A percentile compares a stretch with the other conserved stretches of the same genome.
Evolutionary conservation across 2,113 vertebrate genomes (phyloP).

Genomic region (Pomatorhinus ruficollis): DNA sequence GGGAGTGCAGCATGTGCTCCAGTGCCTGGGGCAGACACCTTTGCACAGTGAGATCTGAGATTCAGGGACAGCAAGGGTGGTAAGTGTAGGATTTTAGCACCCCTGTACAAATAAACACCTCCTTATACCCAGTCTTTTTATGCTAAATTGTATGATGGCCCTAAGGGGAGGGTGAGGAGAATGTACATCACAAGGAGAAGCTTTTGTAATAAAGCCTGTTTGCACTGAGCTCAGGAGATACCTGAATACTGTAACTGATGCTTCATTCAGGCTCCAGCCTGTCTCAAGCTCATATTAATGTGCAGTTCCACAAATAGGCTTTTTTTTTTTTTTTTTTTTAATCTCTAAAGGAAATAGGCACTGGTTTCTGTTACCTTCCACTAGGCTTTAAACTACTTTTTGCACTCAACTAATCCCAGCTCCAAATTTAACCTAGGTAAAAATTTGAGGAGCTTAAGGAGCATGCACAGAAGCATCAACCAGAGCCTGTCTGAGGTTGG

Average conservation of each 20-base stretch:
- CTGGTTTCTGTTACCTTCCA: background rate
- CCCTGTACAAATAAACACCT: background rate
- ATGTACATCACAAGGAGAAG: accelerated
- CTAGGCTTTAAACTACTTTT: background rate
- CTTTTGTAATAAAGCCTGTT: accelerated
- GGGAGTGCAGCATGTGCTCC: accelerated
- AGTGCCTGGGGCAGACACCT: background rate
- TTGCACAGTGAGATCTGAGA: accelerated
- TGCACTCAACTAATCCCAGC: background rate
- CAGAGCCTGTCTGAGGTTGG: background rate
- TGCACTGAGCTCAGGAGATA: background rate
- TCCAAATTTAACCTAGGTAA: background rate
- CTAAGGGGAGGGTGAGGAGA: background rate
- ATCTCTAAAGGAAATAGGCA: background rate
- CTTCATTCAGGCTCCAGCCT: background rate
- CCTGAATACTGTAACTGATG: background rate
- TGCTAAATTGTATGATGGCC: accelerated
- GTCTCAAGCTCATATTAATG: background rate
- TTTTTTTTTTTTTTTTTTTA: background rate
- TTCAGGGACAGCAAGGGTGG: background rate
- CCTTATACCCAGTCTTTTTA: background rate
- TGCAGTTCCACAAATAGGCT: background rate
- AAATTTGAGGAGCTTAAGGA: background rate
- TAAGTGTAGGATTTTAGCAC: background rate
- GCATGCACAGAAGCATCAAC: background rate